These are phyloP conservation scores for Melanogrammus aeglefinus DNA, from an alignment of 2,797 vertebrate species.

Conservation along the genomic window DNA sequence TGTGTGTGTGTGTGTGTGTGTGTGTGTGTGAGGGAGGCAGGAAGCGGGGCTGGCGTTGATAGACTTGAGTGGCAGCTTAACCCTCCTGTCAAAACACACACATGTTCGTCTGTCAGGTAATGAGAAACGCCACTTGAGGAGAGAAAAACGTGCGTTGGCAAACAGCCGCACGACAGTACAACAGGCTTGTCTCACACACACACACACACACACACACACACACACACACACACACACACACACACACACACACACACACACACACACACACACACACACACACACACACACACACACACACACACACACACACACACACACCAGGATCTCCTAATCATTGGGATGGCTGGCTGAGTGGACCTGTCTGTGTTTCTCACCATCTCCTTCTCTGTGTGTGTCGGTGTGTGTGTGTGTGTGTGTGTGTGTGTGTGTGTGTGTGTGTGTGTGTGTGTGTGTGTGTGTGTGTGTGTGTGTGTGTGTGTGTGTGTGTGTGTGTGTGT, in stretches of 20 bases:
- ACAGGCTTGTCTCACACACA: conserved; percentile 60
- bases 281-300: too few relatives aligned
- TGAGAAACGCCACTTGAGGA: conserved; percentile 78
- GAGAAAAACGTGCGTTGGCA: neutral
- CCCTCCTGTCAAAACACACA: conserved; percentile 78
- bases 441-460: conserved; percentile 17
- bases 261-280: neutral
- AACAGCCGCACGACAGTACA: conserved; percentile 70
- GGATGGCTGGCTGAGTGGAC: conserved; percentile 78
- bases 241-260: neutral
- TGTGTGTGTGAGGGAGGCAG: conserved; percentile 49
- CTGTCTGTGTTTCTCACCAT: neutral
- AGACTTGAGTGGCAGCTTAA: conserved; percentile 85
- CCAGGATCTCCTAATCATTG: conserved; percentile 73
- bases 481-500: too few relatives aligned
- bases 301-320: too few relatives aligned
- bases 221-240: neutral
- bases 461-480: conserved; percentile 10
- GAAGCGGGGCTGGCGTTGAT: conserved; percentile 76
- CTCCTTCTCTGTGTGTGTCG: conserved; percentile 13
- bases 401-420: conserved; percentile 11
- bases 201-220: neutral
- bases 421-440: conserved; percentile 47
- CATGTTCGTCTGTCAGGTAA: conserved; percentile 66
- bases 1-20: conserved; percentile 67